Evolutionary conservation across 2,113 vertebrate genomes (phyloP), one percentile per base, ranked within the genome.

Genomic region (Anoplopoma fimbria): DNA sequence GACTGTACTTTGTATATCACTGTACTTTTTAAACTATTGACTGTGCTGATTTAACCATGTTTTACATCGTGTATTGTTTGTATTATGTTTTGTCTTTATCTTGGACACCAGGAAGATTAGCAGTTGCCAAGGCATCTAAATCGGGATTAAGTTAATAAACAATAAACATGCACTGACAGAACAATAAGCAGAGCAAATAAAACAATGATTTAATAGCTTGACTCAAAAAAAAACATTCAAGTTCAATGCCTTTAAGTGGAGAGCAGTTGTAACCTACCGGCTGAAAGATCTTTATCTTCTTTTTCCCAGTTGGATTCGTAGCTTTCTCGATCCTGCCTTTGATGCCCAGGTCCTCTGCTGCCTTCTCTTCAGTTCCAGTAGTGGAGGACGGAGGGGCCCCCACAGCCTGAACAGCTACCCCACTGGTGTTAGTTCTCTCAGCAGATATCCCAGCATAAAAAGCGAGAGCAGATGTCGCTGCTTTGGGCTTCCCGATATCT

Each of bases 241-340:
- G 2, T 19, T 69, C 10, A 69, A 71, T 61, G 12, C 7, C 12
- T 15, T 42, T 19, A 38, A n/a, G 6, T 29, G 69, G 25, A 29
- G 9, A 77, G 40, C 27, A 55, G 31, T 36, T 80, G 15, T 17
- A 53, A 93, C 94, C 51, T 94, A 99, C 98, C 91, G 98, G 98
- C 84, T 99, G 98, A 95, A 99, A 99, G 93, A 99, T 99, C 95
- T 99, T 99, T 7, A 99, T 97, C 80, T 98, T 99, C 92, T 99
- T 99, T 94, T 99, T 99, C 67, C 98, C 97, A 60, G 97, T 99
- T 31, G 98, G 98, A 91, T 99, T 97, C 17, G 96, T 95, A 25
- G 98, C 97, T 83, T 99, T 99, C 93, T 99, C 98, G 87, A 99
- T 99, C 81, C 98, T 96, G 72, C 98, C 98, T 94, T 99, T 99